Evolutionary conservation across 2,797 vertebrate species (phyloP), one percentile per base, ranked within the genome.

Genomic region (Crax fasciolata): DNA sequence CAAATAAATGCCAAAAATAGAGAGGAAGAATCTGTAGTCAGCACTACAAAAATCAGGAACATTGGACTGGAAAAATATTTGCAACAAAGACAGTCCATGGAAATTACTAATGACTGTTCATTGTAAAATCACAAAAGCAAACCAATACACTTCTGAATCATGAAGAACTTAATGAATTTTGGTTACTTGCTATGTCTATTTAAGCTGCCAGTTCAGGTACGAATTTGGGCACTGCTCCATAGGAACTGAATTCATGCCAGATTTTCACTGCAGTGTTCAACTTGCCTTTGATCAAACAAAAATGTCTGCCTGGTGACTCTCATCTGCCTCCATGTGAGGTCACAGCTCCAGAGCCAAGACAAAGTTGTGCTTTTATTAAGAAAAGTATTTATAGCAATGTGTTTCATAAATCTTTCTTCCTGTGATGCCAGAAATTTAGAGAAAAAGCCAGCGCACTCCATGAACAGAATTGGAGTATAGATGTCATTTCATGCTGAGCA

Each of bases 11-110:
- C 35, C 59, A 73, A 52, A 68, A 92, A 83, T 7, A 76, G 49
- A 95, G 78, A 54, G 72, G 87, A 89, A 76, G 58, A 81, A 81
- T 93, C n/a, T 61, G 44, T 72, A 90, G 91, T 82, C 87, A 93
- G 87, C 87, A 9, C 46, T 78, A 66, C 73, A 67, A 59, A 59
- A 78, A 86, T 20, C 27, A 57, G 59, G 73, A 73, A 75, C 83
- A 15, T 21, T 2, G 13, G 59, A n/a, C 30, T 79, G 66, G 85
- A 94, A 82, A 7, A 10, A 57, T 62, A 68, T 73, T 66, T 58
- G 73, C 73, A 68, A n/a, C 76, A 75, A 91, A 91, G 94, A 72
- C 20, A 75, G 46, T 9, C 51, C 51, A 17, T 78, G 58, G 87
- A 87, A 94, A 83, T 83, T 23, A 15, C 85, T 78, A 78, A 89